Evolutionary conservation across 2,113 vertebrate species (phyloP).

Genomic region (Lamprologus sp.): DNA sequence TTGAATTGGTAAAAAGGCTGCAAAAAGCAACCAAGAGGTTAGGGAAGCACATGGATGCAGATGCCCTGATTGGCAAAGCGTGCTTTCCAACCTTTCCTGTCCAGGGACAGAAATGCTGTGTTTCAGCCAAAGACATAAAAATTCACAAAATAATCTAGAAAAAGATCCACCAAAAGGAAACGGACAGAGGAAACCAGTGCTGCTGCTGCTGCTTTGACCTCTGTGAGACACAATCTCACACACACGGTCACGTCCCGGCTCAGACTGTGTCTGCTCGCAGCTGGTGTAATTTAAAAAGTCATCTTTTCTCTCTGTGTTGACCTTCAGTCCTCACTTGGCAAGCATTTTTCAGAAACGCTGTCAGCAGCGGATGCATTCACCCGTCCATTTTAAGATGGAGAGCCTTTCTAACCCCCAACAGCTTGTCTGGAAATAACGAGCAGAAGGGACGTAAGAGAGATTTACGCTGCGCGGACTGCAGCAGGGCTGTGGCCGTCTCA

Average conservation of each 20-base stretch:
- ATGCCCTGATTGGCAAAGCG: not conserved
- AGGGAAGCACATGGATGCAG: not conserved
- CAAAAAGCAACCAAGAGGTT: not conserved
- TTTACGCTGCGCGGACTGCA: not conserved
- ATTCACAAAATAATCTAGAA: not conserved
- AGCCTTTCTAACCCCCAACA: not conserved
- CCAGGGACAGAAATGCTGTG: not conserved
- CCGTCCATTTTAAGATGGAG: not conserved
- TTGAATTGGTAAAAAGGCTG: slow-evolving; percentile 18
- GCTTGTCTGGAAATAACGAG: not conserved
- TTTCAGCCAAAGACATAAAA: not conserved
- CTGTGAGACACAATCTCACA: not conserved
- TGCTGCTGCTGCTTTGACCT: not conserved
- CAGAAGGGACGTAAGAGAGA: not conserved
- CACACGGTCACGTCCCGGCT: not conserved
- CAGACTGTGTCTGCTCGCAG: not conserved
- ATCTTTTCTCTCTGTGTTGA: not conserved
- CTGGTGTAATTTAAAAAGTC: not conserved
- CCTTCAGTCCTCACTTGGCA: not conserved
- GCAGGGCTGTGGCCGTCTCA: not conserved
- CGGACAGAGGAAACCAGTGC: not conserved
- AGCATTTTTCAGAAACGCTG: not conserved
- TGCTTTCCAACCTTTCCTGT: not conserved
- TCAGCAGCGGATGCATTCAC: not conserved
- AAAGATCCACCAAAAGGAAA: not conserved